phyloP scores from a whole-genome alignment of 30 jellyfish, hydroid and myxozoan species.

The Catostylus mosaicus region DNA sequence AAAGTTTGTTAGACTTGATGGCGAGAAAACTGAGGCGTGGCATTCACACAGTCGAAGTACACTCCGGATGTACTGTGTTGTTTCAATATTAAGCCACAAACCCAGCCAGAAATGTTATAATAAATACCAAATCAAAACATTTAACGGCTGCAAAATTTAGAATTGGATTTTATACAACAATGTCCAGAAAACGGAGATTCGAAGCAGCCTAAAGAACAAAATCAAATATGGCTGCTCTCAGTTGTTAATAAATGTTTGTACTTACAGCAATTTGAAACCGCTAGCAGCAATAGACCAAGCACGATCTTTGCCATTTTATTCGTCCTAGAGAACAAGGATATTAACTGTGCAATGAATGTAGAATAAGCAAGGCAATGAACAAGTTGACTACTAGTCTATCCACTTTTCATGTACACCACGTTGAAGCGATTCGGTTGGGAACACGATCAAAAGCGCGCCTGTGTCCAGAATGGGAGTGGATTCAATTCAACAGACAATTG shows the following conservation, averaged over 20 bases:
- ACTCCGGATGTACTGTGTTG: neutral
- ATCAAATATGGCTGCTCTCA: slow-evolving; percentile 56
- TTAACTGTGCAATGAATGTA: neutral
- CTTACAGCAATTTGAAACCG: slow-evolving; percentile 31
- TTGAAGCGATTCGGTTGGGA: slow-evolving; percentile 39
- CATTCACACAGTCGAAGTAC: slow-evolving; percentile 42
- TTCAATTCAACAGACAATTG: slow-evolving; percentile 30
- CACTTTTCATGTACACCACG: slow-evolving; percentile 30
- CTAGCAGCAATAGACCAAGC: slow-evolving; percentile 2
- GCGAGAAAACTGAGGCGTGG: slow-evolving; percentile 59
- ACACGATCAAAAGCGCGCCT: slow-evolving; percentile 72
- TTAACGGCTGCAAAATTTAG: no score
- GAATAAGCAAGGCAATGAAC: slow-evolving; percentile 2
- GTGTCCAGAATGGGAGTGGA: slow-evolving; percentile 74
- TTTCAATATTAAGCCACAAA: neutral
- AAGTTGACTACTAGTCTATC: slow-evolving; percentile 8
- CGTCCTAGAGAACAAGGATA: slow-evolving; percentile 35
- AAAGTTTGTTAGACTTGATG: slow-evolving; percentile 39
- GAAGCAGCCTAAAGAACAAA: slow-evolving; percentile 13
- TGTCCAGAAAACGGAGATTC: neutral
- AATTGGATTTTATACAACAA: neutral
- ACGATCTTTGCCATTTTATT: slow-evolving; percentile 20
- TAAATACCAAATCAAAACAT: neutral
- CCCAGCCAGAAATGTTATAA: neutral
- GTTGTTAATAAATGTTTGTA: neutral